A percentile compares a stretch with the other conserved stretches of the same genome.
These are phyloP conservation scores for Sebastes trivittatus DNA, from an alignment of 2,797 vertebrate species.

Conservation along the genomic window DNA sequence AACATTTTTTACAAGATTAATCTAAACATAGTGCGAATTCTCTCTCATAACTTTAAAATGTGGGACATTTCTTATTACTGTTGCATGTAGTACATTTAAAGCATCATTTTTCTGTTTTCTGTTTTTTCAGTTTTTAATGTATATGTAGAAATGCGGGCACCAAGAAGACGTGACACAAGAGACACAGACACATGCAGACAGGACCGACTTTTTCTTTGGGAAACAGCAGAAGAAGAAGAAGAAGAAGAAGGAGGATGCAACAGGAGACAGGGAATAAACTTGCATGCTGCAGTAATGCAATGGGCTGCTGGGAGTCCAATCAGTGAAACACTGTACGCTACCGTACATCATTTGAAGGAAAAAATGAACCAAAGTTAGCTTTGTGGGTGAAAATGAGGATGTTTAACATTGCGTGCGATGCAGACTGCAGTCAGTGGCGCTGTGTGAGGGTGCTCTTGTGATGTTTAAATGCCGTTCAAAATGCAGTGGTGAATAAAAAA, in stretches of 20 bases:
- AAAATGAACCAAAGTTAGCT: background rate
- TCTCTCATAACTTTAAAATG: background rate
- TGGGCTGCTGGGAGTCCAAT: conserved; percentile 77
- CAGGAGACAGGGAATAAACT: conserved; percentile 31
- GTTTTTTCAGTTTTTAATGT: background rate
- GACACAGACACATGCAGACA: conserved; percentile 76
- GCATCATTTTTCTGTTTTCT: rapidly evolving
- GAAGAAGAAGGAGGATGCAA: conserved; percentile 29
- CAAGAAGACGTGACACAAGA: conserved; percentile 22
- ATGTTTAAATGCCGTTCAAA: background rate
- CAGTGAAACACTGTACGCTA: conserved; percentile 32
- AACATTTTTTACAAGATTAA: background rate
- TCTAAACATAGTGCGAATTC: background rate
- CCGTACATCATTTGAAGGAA: background rate
- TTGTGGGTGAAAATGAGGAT: background rate
- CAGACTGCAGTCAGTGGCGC: conserved; percentile 26
- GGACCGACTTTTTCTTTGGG: conserved; percentile 43
- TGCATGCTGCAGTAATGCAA: conserved; percentile 78
- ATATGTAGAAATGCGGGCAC: background rate
- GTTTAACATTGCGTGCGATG: conserved; percentile 8
- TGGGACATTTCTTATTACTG: background rate
- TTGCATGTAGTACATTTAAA: background rate
- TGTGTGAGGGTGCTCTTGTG: conserved; percentile 11
- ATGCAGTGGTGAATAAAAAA: background rate
- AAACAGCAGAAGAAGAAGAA: conserved; percentile 41